Conservation (phyloP, 2,797 vertebrate genomes). For the Sebastolobus altivelis region DNA sequence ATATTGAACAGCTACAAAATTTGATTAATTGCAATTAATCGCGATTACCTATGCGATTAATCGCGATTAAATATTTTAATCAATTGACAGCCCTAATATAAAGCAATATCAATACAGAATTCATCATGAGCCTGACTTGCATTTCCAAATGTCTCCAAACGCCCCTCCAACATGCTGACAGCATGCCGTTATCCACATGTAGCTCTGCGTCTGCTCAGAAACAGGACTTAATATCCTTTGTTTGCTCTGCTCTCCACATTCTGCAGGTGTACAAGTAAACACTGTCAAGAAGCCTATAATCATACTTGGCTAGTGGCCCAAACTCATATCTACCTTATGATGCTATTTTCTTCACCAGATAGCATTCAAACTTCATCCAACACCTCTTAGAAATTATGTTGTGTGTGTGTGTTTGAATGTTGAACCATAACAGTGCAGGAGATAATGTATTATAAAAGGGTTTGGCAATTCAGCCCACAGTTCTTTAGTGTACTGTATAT, state of each 20-base stretch:
- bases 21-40: no score
- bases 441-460: conserved; percentile 47
- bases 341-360: conserved; percentile 27
- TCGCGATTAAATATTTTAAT: no score
- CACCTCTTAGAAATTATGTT: conserved; percentile 56
- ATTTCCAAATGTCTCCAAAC: neutral
- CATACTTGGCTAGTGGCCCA: conserved; percentile 51
- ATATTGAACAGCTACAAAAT: no score
- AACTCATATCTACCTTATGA: conserved; percentile 43
- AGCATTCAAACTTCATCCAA: conserved; percentile 51
- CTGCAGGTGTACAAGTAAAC: conserved; percentile 57
- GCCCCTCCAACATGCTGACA: neutral
- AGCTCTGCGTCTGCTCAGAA: conserved; percentile 19
- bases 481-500: conserved; percentile 16
- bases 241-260: conserved; percentile 63
- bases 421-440: conserved; percentile 12
- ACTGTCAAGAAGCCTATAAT: conserved; percentile 41
- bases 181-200: neutral
- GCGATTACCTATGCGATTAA: no score
- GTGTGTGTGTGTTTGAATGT: conserved; percentile 31
- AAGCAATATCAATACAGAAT: neutral
- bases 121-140: neutral
- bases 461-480: conserved; percentile 14
- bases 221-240: conserved; percentile 55
- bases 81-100: no score